phyloP scores from a whole-genome alignment of 2,888 invertebrate genomes.

The Theretra japonica region DNA sequence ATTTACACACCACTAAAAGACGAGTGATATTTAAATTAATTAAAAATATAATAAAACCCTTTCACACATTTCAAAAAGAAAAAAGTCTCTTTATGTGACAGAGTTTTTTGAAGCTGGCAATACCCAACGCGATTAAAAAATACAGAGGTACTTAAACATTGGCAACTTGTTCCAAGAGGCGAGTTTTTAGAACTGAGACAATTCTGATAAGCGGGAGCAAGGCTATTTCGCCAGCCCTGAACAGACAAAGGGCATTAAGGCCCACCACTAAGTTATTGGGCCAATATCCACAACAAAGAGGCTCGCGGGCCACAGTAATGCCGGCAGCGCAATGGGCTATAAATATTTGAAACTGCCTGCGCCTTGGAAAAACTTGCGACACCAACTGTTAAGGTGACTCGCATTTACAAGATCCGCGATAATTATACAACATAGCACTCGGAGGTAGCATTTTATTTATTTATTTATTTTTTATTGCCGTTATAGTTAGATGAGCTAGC shows the following conservation, averaged over 20 bases:
- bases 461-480: too few species aligned
- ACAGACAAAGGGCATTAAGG: slow-evolving; percentile 60
- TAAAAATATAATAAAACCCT: too few species aligned
- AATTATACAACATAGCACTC: too few species aligned
- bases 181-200: neutral
- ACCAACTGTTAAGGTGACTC: slow-evolving; percentile 3
- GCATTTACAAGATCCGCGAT: neutral
- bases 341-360: slow-evolving; percentile 52
- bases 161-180: neutral
- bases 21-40: too few species aligned
- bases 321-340: slow-evolving; percentile 61
- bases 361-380: slow-evolving; percentile 17
- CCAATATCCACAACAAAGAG: slow-evolving; percentile 72
- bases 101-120: too few species aligned
- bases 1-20: too few species aligned
- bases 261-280: slow-evolving; percentile 66
- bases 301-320: slow-evolving; percentile 46
- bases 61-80: too few species aligned
- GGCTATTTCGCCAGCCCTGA: slow-evolving; percentile 37
- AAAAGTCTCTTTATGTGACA: too few species aligned
- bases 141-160: too few species aligned
- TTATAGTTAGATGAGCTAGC: too few species aligned
- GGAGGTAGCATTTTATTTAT: too few species aligned
- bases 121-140: too few species aligned
- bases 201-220: neutral